Conservation (phyloP, 2,113 vertebrate species). For the Centropus bengalensis region DNA sequence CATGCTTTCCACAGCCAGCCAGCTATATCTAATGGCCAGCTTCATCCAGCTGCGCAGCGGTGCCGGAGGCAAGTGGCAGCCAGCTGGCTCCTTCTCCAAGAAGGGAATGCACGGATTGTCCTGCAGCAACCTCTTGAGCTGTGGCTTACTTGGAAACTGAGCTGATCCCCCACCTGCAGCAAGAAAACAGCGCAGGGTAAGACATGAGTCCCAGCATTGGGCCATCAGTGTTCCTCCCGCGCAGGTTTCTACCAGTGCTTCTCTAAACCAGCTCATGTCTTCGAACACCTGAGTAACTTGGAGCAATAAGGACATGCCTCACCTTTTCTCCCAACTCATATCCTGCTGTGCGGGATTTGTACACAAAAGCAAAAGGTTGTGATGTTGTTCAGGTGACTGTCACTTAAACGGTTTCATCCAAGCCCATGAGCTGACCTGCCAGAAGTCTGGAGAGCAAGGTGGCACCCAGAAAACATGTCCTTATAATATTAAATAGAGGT, state of each 20-base stretch:
- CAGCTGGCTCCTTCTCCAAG: rapidly evolving
- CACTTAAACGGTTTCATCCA: not conserved
- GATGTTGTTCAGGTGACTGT: not conserved
- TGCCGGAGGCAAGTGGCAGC: rapidly evolving
- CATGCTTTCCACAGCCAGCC: not conserved
- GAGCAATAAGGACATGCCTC: not conserved
- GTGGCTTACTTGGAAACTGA: not conserved
- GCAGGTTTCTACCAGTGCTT: not conserved
- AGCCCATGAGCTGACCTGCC: not conserved
- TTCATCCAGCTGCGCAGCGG: not conserved
- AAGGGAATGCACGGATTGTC: rapidly evolving
- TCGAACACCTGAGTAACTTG: not conserved
- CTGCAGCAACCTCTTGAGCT: not conserved
- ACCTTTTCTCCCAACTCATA: slow-evolving; percentile 1
- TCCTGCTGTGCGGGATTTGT: not conserved
- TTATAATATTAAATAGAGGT: not conserved
- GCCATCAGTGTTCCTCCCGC: not conserved
- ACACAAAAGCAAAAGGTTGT: not conserved
- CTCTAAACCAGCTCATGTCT: not conserved
- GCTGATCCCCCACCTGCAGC: not conserved
- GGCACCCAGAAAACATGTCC: rapidly evolving
- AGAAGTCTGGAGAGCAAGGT: not conserved
- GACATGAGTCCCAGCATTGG: not conserved
- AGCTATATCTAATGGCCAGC: rapidly evolving
- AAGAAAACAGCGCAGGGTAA: not conserved